phyloP scores from a whole-genome alignment of 92 coral and sea anemone genomes.

The Desmophyllum pertusum region DNA sequence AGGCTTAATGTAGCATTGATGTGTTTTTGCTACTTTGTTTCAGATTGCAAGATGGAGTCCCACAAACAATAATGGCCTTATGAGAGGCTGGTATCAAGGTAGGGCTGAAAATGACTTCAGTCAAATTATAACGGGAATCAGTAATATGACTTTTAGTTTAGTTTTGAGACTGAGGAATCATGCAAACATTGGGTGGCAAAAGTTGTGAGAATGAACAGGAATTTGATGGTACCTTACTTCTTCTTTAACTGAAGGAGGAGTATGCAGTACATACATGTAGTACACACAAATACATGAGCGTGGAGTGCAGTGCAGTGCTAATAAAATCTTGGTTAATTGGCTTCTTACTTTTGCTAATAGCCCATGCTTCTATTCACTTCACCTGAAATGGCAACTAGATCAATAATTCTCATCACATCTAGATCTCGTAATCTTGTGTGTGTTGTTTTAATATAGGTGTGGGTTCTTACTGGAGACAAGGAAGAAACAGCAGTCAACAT shows the following conservation, averaged over 20 bases:
- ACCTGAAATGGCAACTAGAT: background rate
- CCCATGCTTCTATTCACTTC: too few relatives aligned
- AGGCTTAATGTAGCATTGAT: background rate
- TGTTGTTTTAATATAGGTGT: slow-evolving; percentile 60
- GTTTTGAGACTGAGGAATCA: background rate
- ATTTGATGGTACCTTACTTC: too few relatives aligned
- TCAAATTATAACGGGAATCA: too few relatives aligned
- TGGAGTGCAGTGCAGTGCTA: too few relatives aligned
- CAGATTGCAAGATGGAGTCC: slow-evolving; percentile 96
- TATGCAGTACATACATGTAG: too few relatives aligned
- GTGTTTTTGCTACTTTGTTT: background rate
- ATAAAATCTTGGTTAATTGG: background rate
- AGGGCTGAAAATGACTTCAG: slow-evolving; percentile 9
- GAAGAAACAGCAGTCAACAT: slow-evolving; percentile 97
- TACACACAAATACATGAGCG: too few relatives aligned
- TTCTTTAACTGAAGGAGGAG: too few relatives aligned
- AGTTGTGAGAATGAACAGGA: too few relatives aligned
- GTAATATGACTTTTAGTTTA: too few relatives aligned
- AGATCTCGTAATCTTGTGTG: background rate
- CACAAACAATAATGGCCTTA: slow-evolving; percentile 87
- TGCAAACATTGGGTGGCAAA: too few relatives aligned
- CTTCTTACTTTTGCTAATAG: too few relatives aligned
- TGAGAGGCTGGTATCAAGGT: slow-evolving; percentile 97
- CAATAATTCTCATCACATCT: background rate
- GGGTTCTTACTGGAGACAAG: slow-evolving; percentile 98